Percentiles rank a stretch among this genome's conserved stretches.
Evolutionary conservation across 2,797 vertebrate genomes (phyloP).

Genomic region (Bradypodion pumilum): DNA sequence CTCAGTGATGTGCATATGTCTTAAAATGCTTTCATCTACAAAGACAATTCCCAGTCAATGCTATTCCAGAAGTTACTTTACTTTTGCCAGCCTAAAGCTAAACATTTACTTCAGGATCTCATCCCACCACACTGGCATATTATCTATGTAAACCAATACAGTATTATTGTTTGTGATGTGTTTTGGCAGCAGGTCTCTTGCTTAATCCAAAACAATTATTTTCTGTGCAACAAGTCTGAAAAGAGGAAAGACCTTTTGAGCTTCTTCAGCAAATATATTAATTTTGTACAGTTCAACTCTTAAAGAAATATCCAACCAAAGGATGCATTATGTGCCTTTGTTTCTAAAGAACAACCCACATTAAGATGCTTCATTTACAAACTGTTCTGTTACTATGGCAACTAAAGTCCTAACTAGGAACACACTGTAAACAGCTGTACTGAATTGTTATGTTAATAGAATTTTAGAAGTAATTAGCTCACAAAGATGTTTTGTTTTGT

Average conservation of each 20-base stretch:
- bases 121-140: not conserved
- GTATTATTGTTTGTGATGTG: not conserved
- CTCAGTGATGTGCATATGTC: not conserved
- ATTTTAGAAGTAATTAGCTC: conserved; percentile 71
- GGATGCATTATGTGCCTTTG: conserved; percentile 7
- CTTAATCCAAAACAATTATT: conserved; percentile 30
- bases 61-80: not conserved
- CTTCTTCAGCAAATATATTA: not conserved
- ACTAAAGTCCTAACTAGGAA: conserved; percentile 49
- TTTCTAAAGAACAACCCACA: conserved; percentile 37
- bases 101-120: conserved; percentile 8
- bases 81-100: not conserved
- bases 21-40: not conserved
- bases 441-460: conserved; percentile 67
- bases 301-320: not conserved
- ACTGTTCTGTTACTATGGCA: conserved; percentile 46
- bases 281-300: not conserved
- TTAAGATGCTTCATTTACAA: conserved; percentile 46
- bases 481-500: conserved; percentile 69
- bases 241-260: conserved; percentile 7
- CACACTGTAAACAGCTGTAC: conserved; percentile 46
- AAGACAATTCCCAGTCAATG: not conserved
- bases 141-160: not conserved
- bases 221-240: conserved; percentile 17
- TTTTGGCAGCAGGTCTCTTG: conserved; percentile 11